Evolutionary conservation across 2,888 invertebrate species (phyloP), one percentile per base, ranked within the genome.

Genomic region (Beris chalybata): DNA sequence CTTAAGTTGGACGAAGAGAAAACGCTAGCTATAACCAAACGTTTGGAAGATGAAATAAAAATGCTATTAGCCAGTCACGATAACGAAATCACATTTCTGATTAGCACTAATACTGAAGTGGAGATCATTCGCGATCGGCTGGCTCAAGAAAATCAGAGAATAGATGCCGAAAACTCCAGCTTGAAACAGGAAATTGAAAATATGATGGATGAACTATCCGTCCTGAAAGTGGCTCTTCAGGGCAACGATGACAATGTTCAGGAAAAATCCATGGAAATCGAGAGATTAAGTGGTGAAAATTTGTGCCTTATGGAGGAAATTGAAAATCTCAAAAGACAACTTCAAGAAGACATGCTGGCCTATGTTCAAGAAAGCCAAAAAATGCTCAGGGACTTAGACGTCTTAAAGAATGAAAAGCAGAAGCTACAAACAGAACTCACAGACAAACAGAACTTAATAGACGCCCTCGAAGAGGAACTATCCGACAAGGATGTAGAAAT

Each of bases 401-500:
- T 74, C 30, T 66, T 80, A 59, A 75, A 74, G 53, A 75, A 76
- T 43, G 79, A 79, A 68, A 78, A 79, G 30, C 76, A 76, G 52
- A 77, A 79, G 0, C 69, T 80, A 31, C 76, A 76, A 69, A 74
- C 75, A 53, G 79, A 80, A 58, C 69, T 80, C 70, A 75, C 77
- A 55, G 78, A 76, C 65, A 79, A 79, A 65, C 77, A 79, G 47
- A 77, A 77, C 12, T 72, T 80, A 4, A 79, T 80, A n/a, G 76
- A 76, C 0, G 74, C 76, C 7, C 71, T 80, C 61, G 77, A 80
- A 70, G 74, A 76, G 12, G 81, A 81, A 70, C 71, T 81, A 50
- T 69, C 76, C 22, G 78, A 78, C 55, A 78, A 79, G 70, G 77
- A 75, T 64, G 77, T 78, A 29, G 78, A 79, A 69, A 77, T 81